Evolutionary conservation across 2,797 vertebrate species (phyloP).

Genomic region (Pangasius macronema): DNA sequence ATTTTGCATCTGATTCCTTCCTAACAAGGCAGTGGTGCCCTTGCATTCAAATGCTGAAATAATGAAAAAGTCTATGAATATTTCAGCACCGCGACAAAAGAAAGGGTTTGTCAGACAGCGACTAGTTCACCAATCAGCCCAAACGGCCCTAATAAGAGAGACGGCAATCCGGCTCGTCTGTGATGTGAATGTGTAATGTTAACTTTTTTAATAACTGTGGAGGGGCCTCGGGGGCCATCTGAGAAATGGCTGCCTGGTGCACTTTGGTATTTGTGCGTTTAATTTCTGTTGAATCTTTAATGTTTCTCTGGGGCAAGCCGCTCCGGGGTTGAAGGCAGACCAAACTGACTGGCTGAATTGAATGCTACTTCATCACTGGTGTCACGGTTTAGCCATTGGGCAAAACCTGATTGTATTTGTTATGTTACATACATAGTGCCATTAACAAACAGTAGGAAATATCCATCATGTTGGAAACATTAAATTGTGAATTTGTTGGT

Average conservation of each 20-base stretch:
- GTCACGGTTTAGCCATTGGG: slow-evolving; percentile 35
- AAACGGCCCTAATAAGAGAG: slow-evolving; percentile 53
- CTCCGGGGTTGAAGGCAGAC: slow-evolving; percentile 41
- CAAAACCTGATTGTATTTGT: slow-evolving; percentile 17
- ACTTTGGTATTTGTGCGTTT: slow-evolving; percentile 68
- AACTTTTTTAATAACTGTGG: slow-evolving; percentile 75
- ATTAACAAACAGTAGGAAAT: slow-evolving; percentile 23
- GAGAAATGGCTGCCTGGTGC: slow-evolving; percentile 73
- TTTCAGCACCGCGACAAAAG: slow-evolving; percentile 57
- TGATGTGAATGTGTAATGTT: slow-evolving; percentile 58
- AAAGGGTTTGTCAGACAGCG: slow-evolving; percentile 51
- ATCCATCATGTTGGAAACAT: background rate
- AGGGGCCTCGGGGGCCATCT: slow-evolving; percentile 72
- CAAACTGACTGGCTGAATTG: slow-evolving; percentile 42
- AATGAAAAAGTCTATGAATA: slow-evolving; percentile 69
- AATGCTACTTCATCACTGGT: slow-evolving; percentile 44
- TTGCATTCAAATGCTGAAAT: slow-evolving; percentile 69
- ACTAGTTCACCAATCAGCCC: slow-evolving; percentile 54
- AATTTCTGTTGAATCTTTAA: slow-evolving; percentile 69
- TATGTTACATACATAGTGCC: background rate
- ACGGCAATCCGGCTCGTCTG: slow-evolving; percentile 50
- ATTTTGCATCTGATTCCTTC: slow-evolving; percentile 49
- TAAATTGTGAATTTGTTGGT: background rate
- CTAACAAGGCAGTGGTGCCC: slow-evolving; percentile 59
- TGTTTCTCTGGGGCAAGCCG: slow-evolving; percentile 53